These are phyloP conservation scores for Danaus chrysippus DNA, from an alignment of 2,888 invertebrate species.

Conservation along the genomic window DNA sequence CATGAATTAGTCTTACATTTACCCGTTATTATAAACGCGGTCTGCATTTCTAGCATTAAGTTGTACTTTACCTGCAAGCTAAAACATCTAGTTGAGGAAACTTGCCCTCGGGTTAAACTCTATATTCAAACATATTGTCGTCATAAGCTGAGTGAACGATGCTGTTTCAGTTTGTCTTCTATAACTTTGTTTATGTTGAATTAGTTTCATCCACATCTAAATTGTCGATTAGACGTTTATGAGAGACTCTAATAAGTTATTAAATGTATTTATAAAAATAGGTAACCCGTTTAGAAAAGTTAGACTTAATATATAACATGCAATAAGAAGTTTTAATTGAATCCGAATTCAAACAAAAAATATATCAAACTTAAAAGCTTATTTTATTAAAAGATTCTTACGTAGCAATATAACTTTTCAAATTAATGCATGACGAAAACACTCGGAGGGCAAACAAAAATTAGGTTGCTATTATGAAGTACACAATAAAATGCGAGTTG, in stretches of 20 bases:
- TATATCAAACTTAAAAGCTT: slow-evolving; percentile 28
- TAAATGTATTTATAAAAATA: neutral
- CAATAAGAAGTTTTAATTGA: slow-evolving; percentile 12
- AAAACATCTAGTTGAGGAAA: slow-evolving; percentile 28
- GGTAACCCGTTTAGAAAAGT: too few relatives aligned
- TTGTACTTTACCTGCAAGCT: slow-evolving; percentile 26
- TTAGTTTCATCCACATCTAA: slow-evolving; percentile 15
- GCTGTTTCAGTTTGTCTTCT: slow-evolving; percentile 55
- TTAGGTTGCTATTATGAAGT: slow-evolving; percentile 34
- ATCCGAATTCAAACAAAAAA: slow-evolving; percentile 17
- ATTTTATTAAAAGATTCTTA: slow-evolving; percentile 33
- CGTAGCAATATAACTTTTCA: slow-evolving; percentile 65
- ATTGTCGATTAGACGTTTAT: slow-evolving; percentile 8
- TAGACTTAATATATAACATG: neutral
- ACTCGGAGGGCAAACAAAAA: slow-evolving; percentile 39
- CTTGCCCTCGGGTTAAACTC: slow-evolving; percentile 45
- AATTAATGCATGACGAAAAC: slow-evolving; percentile 66
- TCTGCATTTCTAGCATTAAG: slow-evolving; percentile 23
- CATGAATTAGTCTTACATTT: slow-evolving; percentile 4
- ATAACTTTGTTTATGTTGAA: slow-evolving; percentile 38
- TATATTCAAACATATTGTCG: slow-evolving; percentile 51
- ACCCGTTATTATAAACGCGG: slow-evolving; percentile 5
- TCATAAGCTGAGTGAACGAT: slow-evolving; percentile 52
- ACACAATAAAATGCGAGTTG: slow-evolving; percentile 27
- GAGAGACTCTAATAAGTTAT: neutral